phyloP scores from a whole-genome alignment of 2,888 invertebrate genomes.

The Chorisops tibialis region DNA sequence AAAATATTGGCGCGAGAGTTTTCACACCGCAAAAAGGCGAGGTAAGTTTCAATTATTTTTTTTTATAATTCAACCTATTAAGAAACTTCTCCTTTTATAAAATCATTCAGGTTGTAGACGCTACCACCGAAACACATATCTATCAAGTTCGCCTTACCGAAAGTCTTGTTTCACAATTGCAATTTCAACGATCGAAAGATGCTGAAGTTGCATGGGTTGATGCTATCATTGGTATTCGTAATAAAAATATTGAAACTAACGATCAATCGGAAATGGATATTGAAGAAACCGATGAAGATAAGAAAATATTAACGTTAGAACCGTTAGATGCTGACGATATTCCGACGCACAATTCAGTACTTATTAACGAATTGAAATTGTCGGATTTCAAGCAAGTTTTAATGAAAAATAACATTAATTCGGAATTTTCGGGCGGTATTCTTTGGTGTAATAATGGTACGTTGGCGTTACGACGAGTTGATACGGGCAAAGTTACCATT shows the following conservation, averaged over 20 bases:
- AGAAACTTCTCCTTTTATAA: constrained; percentile 7
- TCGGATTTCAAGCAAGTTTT: constrained; percentile 86
- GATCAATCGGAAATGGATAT: constrained; percentile 35
- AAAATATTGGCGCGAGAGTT: constrained; percentile 68
- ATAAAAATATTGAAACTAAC: constrained; percentile 58
- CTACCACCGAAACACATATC: constrained; percentile 96
- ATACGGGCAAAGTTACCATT: constrained; percentile 85
- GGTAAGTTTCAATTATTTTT: constrained; percentile 42
- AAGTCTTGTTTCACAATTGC: constrained; percentile 79
- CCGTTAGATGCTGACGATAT: constrained; percentile 57
- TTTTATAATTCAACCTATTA: neutral
- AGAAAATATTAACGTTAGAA: constrained; percentile 68
- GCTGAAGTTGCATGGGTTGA: constrained; percentile 97
- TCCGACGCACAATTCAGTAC: constrained; percentile 75
- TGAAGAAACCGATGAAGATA: constrained; percentile 52
- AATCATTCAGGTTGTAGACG: constrained; percentile 69
- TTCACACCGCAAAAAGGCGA: constrained; percentile 83
- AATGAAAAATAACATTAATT: constrained; percentile 68
- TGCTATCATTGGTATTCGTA: constrained; percentile 66
- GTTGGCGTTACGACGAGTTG: constrained; percentile 84
- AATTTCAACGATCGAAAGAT: constrained; percentile 80
- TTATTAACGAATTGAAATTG: constrained; percentile 89
- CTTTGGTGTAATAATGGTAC: constrained; percentile 91
- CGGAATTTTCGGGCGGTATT: constrained; percentile 88
- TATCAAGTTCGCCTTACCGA: constrained; percentile 95